Percentiles rank a stretch among this genome's conserved stretches.
These are phyloP conservation scores for Chelon auratus DNA, from an alignment of 2,797 vertebrate genomes.

Conservation along the genomic window DNA sequence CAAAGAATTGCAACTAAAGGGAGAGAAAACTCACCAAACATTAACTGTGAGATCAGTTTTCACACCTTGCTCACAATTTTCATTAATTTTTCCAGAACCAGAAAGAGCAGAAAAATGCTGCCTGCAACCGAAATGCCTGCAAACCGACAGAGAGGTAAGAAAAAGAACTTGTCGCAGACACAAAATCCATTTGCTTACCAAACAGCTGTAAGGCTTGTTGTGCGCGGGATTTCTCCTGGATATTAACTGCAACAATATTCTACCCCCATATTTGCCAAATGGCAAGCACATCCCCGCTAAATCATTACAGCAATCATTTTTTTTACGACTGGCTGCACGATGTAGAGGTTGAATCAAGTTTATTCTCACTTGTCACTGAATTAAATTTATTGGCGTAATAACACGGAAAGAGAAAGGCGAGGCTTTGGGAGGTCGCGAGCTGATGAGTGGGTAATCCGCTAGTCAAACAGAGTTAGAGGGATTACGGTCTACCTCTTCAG, in stretches of 20 bases:
- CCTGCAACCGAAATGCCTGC: constrained; percentile 79
- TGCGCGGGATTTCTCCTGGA: too few species aligned
- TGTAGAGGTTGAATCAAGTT: background rate
- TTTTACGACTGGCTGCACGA: background rate
- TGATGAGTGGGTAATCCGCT: constrained; percentile 76
- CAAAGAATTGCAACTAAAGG: background rate
- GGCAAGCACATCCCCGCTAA: background rate
- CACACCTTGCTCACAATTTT: background rate
- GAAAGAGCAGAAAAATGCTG: constrained; percentile 89
- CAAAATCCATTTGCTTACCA: background rate
- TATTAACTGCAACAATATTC: background rate
- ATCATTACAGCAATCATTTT: background rate
- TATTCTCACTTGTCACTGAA: background rate
- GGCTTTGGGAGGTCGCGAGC: constrained; percentile 61
- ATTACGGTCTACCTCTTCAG: constrained; percentile 51
- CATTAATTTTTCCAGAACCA: constrained; percentile 79
- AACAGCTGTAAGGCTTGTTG: too few species aligned
- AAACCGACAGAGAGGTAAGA: constrained; percentile 92
- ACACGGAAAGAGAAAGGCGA: constrained; percentile 59
- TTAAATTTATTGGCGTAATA: background rate
- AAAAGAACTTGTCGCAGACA: background rate
- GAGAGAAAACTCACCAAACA: background rate
- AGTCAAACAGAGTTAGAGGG: constrained; percentile 71
- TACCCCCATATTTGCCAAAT: background rate
- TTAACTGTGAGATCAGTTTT: background rate